These are phyloP conservation scores for Gerris lacustris DNA, from an alignment of 2,888 invertebrate genomes.

Conservation along the genomic window DNA sequence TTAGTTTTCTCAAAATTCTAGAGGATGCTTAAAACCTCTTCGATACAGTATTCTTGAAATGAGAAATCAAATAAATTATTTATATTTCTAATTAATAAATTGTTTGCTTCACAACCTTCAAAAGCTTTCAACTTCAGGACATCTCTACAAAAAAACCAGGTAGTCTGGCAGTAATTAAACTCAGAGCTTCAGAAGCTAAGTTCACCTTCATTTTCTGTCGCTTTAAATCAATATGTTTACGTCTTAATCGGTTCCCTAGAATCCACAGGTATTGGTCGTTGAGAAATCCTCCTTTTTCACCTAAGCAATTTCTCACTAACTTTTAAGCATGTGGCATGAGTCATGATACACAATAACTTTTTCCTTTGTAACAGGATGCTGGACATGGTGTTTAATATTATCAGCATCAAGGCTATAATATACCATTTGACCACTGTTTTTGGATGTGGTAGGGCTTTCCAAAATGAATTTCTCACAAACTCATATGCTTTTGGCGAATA, in stretches of 20 bases:
- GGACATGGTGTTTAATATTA: neutral
- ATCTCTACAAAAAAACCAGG: slow-evolving; percentile 12
- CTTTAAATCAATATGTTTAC: no score
- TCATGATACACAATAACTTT: slow-evolving; percentile 25
- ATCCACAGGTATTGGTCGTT: no score
- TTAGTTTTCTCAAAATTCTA: neutral
- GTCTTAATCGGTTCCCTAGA: no score
- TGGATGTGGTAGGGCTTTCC: slow-evolving; percentile 16
- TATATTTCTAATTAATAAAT: neutral
- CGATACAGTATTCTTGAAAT: neutral
- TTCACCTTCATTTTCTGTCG: no score
- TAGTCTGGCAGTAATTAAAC: slow-evolving; percentile 4
- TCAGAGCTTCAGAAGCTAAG: no score
- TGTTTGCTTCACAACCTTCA: neutral
- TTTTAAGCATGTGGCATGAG: slow-evolving; percentile 25
- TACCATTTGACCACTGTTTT: slow-evolving; percentile 19
- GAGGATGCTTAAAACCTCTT: neutral
- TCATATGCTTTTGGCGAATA: slow-evolving; percentile 16
- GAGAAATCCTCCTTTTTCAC: neutral
- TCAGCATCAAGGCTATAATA: neutral
- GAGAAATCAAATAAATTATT: neutral
- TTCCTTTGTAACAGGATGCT: neutral
- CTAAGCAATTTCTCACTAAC: no score
- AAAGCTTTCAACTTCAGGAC: slow-evolving; percentile 7
- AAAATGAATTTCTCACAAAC: slow-evolving; percentile 17